Percentiles rank a stretch among this genome's conserved stretches.
These are phyloP conservation scores for Erythrocercus mccallii DNA, from an alignment of 2,113 vertebrate genomes.

Conservation along the genomic window DNA sequence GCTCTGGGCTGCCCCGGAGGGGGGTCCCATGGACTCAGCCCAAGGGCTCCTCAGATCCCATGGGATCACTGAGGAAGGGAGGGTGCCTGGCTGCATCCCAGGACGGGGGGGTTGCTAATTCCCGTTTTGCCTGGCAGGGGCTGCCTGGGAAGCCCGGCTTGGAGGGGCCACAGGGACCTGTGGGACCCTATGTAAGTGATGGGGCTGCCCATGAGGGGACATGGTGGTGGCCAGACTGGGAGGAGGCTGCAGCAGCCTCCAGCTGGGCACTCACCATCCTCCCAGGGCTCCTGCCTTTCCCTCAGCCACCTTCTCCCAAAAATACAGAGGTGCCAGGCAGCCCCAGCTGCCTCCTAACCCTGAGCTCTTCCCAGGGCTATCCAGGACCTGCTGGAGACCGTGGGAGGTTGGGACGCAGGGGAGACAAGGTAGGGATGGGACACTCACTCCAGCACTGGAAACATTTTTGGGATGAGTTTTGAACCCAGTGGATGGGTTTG, in stretches of 20 bases:
- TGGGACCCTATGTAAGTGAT: slow-evolving; percentile 88
- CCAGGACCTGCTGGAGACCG: slow-evolving; percentile 76
- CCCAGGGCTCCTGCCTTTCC: background rate
- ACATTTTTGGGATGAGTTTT: background rate
- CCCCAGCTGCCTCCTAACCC: background rate
- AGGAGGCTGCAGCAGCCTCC: background rate
- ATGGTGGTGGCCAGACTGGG: accelerated
- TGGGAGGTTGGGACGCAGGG: slow-evolving; percentile 72
- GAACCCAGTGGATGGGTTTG: background rate
- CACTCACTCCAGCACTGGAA: accelerated
- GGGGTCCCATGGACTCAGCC: accelerated
- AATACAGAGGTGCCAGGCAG: accelerated
- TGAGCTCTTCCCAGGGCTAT: slow-evolving; percentile 70
- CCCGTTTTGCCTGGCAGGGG: slow-evolving; percentile 66
- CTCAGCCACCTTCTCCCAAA: background rate
- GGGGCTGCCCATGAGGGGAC: background rate
- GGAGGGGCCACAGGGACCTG: slow-evolving; percentile 82
- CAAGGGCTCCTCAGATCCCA: accelerated
- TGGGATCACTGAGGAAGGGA: background rate
- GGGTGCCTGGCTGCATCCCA: accelerated
- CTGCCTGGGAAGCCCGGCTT: slow-evolving; percentile 80
- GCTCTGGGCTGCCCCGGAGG: background rate
- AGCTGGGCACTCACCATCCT: background rate
- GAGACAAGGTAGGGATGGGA: slow-evolving; percentile 74
- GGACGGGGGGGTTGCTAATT: background rate